Percentiles rank a stretch among this genome's conserved stretches.
Conservation (phyloP, 2,888 invertebrate genomes). For the Mythimna albipuncta region DNA sequence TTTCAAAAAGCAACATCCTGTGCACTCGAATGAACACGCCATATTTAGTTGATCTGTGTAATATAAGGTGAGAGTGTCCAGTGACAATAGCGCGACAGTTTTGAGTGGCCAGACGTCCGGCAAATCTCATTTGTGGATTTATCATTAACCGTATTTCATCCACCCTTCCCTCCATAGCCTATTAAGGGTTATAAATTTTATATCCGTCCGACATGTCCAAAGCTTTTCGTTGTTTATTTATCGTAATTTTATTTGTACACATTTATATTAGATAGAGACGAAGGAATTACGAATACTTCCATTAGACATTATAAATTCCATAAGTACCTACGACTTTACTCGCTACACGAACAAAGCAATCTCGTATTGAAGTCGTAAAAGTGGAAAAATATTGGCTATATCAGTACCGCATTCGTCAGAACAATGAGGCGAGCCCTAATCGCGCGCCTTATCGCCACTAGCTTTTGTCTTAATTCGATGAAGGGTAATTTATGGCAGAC, state of each 20-base stretch:
- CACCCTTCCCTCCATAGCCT: slow-evolving; percentile 87
- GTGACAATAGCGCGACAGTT: slow-evolving; percentile 86
- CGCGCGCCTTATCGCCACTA: slow-evolving; percentile 82
- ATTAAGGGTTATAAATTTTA: slow-evolving; percentile 89
- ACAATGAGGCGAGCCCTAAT: slow-evolving; percentile 84
- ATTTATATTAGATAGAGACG: slow-evolving; percentile 62
- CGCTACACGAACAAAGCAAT: slow-evolving; percentile 69
- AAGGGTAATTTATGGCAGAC: slow-evolving; percentile 83
- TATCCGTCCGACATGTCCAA: slow-evolving; percentile 84
- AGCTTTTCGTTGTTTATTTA: slow-evolving; percentile 84
- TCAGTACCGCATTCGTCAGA: slow-evolving; percentile 83
- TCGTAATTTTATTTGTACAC: slow-evolving; percentile 75
- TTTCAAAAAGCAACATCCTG: slow-evolving; percentile 71
- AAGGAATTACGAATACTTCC: slow-evolving; percentile 50
- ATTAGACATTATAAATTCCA: slow-evolving; percentile 53
- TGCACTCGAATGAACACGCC: slow-evolving; percentile 74
- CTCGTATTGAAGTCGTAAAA: slow-evolving; percentile 82
- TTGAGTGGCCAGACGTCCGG: slow-evolving; percentile 89
- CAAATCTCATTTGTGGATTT: slow-evolving; percentile 91
- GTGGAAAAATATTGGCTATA: slow-evolving; percentile 83
- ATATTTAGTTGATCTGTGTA: slow-evolving; percentile 82
- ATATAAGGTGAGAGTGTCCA: slow-evolving; percentile 88
- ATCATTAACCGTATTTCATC: slow-evolving; percentile 90
- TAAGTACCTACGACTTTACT: slow-evolving; percentile 43
- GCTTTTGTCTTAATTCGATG: slow-evolving; percentile 90